Percentiles rank a stretch among this genome's conserved stretches.
phyloP scores from a whole-genome alignment of 2,797 vertebrate species.

The Remorina albescens region DNA sequence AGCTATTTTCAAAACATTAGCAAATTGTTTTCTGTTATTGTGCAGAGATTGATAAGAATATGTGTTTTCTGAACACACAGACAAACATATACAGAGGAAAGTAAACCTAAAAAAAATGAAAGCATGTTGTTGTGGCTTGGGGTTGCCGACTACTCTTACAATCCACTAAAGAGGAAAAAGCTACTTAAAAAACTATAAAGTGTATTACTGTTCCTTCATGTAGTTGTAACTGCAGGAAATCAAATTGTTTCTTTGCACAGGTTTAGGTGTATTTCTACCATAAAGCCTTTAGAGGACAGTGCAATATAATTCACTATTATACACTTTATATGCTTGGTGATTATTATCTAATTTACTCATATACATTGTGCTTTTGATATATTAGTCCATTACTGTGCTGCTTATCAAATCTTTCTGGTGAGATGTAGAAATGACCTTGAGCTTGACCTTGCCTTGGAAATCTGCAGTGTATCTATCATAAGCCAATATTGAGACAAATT shows the following conservation, averaged over 20 bases:
- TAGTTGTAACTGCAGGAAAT: constrained; percentile 56
- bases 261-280: constrained; percentile 23
- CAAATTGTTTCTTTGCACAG: constrained; percentile 25
- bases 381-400: constrained; percentile 9
- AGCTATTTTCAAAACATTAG: constrained; percentile 87
- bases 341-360: not conserved
- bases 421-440: constrained; percentile 52
- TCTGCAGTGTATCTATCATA: constrained; percentile 56
- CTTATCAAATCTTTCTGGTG: constrained; percentile 16
- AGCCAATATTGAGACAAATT: constrained; percentile 41
- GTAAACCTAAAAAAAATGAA: constrained; percentile 21
- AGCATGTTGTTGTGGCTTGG: constrained; percentile 20
- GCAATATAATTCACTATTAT: constrained; percentile 10
- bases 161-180: not conserved
- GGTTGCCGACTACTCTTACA: constrained; percentile 29
- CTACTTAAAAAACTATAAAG: constrained; percentile 42
- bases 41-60: constrained; percentile 84
- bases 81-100: constrained; percentile 21
- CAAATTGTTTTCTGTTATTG: constrained; percentile 87
- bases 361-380: not conserved
- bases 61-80: constrained; percentile 74
- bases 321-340: constrained; percentile 5
- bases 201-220: constrained; percentile 53
- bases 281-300: constrained; percentile 18
- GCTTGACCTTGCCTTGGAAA: constrained; percentile 54